phyloP scores from a whole-genome alignment of 2,888 invertebrate genomes.

The Calliphora vomitoria region DNA sequence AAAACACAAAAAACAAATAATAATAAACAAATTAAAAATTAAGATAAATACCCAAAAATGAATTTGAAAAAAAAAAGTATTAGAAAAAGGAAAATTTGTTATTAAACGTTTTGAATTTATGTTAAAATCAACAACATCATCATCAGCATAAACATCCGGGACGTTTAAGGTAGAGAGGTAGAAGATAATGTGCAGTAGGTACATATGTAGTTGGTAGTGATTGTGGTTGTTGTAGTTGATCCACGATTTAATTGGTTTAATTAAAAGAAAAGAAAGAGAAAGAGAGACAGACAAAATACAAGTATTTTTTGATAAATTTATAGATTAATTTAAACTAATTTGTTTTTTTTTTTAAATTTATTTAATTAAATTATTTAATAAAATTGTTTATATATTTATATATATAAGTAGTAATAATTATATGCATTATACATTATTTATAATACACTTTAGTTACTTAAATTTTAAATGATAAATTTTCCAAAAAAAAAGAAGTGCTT shows the following conservation, averaged over 20 bases:
- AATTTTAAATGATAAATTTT: not conserved
- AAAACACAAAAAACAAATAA: slow-evolving; percentile 73
- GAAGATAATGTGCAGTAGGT: slow-evolving; percentile 40
- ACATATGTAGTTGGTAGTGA: slow-evolving; percentile 55
- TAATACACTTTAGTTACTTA: slow-evolving; percentile 30
- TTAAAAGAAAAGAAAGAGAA: slow-evolving; percentile 74
- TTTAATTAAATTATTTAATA: slow-evolving; percentile 24
- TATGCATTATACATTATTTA: slow-evolving; percentile 23
- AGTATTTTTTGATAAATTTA: slow-evolving; percentile 81
- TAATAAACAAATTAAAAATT: slow-evolving; percentile 67
- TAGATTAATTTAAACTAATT: slow-evolving; percentile 70
- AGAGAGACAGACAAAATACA: slow-evolving; percentile 82
- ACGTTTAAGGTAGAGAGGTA: not conserved
- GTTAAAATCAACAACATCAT: slow-evolving; percentile 2
- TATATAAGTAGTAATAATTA: slow-evolving; percentile 21
- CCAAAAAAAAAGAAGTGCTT: not conserved
- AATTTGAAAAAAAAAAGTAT: not conserved
- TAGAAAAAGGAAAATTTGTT: not conserved
- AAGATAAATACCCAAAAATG: slow-evolving; percentile 28
- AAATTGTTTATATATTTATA: slow-evolving; percentile 18
- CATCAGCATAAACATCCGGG: slow-evolving; percentile 46
- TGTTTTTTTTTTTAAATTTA: slow-evolving; percentile 33
- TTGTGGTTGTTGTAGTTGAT: slow-evolving; percentile 25
- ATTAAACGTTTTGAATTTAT: not conserved
- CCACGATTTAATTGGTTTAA: slow-evolving; percentile 17